phyloP scores from a whole-genome alignment of 2,888 invertebrate species.

The Limnephilus lunatus region DNA sequence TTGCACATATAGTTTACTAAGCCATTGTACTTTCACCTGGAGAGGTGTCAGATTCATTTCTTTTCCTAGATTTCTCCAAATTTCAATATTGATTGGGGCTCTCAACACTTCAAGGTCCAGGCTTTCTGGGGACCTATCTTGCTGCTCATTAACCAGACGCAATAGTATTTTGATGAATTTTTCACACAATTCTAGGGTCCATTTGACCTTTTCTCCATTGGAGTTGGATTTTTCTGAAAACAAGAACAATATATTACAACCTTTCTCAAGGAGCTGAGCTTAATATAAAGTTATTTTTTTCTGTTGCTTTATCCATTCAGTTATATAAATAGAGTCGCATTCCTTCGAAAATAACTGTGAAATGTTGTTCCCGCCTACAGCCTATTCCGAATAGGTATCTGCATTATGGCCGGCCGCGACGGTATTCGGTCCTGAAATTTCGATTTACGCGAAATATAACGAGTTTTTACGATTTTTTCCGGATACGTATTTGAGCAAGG shows the following conservation, averaged over 20 bases:
- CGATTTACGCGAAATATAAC: no score
- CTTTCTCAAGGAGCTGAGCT: no score
- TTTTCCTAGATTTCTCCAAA: constrained; percentile 41
- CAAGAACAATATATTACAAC: background rate
- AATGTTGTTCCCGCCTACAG: no score
- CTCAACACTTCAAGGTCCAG: constrained; percentile 45
- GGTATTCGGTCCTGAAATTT: no score
- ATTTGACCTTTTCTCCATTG: constrained; percentile 7
- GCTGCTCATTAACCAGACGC: constrained; percentile 20
- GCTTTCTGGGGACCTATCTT: constrained; percentile 14
- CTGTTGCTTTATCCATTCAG: no score
- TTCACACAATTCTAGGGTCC: constrained; percentile 48
- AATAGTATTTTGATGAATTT: constrained; percentile 39
- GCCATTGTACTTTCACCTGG: constrained; percentile 54
- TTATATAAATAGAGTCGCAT: no score
- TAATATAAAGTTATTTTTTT: no score
- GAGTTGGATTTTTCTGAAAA: constrained; percentile 8
- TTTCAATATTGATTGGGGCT: background rate
- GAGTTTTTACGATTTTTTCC: no score
- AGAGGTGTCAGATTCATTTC: constrained; percentile 32
- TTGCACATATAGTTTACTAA: constrained; percentile 53
- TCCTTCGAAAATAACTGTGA: no score
- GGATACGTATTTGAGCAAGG: no score
- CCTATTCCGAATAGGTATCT: no score
- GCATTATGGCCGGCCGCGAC: no score